phyloP scores from a whole-genome alignment of 2,797 vertebrate genomes.

The Sebastes umbrosus region DNA sequence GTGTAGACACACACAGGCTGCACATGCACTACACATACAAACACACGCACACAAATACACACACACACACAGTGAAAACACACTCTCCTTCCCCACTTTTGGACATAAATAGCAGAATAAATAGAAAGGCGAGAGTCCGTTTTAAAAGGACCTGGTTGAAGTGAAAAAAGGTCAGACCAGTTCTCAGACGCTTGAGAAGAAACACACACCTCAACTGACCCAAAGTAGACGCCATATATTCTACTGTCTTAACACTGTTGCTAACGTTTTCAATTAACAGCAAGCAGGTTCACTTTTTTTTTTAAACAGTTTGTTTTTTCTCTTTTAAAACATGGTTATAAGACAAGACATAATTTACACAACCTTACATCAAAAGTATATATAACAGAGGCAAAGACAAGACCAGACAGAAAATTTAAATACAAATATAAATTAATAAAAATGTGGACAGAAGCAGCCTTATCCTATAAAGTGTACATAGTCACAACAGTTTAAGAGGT shows the following conservation, averaged over 20 bases:
- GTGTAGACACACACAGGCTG: background rate
- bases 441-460: too few relatives aligned
- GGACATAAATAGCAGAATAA: slow-evolving; percentile 78
- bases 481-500: too few relatives aligned
- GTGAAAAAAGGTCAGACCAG: slow-evolving; percentile 56
- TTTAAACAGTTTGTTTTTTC: too few relatives aligned
- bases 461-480: too few relatives aligned
- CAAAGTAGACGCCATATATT: background rate
- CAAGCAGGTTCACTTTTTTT: background rate
- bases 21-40: slow-evolving; percentile 23
- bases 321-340: too few relatives aligned
- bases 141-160: slow-evolving; percentile 51
- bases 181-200: slow-evolving; percentile 51
- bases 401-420: too few relatives aligned
- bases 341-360: too few relatives aligned
- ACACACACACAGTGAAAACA: slow-evolving; percentile 12
- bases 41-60: slow-evolving; percentile 20
- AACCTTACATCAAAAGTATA: too few relatives aligned
- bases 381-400: too few relatives aligned
- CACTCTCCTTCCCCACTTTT: slow-evolving; percentile 37
- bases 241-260: background rate
- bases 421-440: too few relatives aligned
- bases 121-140: slow-evolving; percentile 59
- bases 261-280: background rate
- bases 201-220: slow-evolving; percentile 65